Percentiles rank a stretch among this genome's conserved stretches.
phyloP scores from a whole-genome alignment of 2,113 vertebrate species.

The Benitochromis conjunctus region DNA sequence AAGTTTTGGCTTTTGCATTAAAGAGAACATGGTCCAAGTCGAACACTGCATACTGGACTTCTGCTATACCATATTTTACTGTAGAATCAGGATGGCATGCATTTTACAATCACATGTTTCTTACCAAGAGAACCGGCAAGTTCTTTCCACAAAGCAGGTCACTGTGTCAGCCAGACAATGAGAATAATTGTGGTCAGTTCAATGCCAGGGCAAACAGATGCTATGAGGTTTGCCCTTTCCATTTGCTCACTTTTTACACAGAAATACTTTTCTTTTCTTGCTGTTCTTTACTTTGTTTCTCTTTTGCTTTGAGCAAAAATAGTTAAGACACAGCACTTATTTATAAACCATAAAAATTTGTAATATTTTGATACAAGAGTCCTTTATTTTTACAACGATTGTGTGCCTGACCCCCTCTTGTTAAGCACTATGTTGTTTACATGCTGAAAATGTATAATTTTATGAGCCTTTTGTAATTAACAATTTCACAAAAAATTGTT shows the following conservation, averaged over 20 bases:
- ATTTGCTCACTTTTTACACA: slow-evolving; percentile 57
- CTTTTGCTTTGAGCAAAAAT: slow-evolving; percentile 74
- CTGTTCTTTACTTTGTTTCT: slow-evolving; percentile 46
- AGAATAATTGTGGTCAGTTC: slow-evolving; percentile 47
- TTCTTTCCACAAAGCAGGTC: slow-evolving; percentile 57
- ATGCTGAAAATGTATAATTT: slow-evolving; percentile 75
- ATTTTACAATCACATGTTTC: slow-evolving; percentile 74
- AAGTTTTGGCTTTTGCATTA: slow-evolving; percentile 46
- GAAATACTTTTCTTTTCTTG: slow-evolving; percentile 45
- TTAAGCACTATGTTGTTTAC: slow-evolving; percentile 74
- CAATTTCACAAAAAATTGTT: slow-evolving; percentile 68
- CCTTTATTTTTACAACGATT: slow-evolving; percentile 63
- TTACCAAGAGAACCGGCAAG: slow-evolving; percentile 60
- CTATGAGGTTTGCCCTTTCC: slow-evolving; percentile 38
- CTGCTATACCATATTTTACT: slow-evolving; percentile 46
- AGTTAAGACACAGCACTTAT: slow-evolving; percentile 76
- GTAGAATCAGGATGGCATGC: slow-evolving; percentile 73
- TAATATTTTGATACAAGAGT: slow-evolving; percentile 70
- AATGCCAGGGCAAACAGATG: slow-evolving; percentile 30
- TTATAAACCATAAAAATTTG: slow-evolving; percentile 79
- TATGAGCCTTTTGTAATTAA: slow-evolving; percentile 63
- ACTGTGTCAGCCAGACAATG: slow-evolving; percentile 56
- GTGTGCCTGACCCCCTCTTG: slow-evolving; percentile 64
- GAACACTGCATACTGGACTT: slow-evolving; percentile 58
- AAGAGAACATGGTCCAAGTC: slow-evolving; percentile 42